Percentiles rank a stretch among this genome's conserved stretches.
phyloP scores from a whole-genome alignment of 2,797 vertebrate species.

The Parauchenoglanis ngamensis region DNA sequence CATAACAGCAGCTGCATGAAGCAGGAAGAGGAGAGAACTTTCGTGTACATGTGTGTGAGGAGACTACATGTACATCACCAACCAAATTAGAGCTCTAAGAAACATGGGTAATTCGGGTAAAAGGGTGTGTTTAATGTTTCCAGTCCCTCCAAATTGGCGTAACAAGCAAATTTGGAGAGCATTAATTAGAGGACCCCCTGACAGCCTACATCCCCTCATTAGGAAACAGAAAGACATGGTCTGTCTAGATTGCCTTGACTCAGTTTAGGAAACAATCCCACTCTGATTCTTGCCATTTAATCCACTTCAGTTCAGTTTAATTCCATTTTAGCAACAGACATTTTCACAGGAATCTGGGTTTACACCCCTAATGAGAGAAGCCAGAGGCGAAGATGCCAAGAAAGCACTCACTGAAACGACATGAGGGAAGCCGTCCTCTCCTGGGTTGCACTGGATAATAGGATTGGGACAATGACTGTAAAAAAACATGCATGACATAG shows the following conservation, averaged over 20 bases:
- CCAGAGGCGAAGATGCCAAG: background rate
- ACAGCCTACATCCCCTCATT: conserved; percentile 46
- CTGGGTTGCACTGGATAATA: background rate
- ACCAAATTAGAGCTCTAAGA: conserved; percentile 40
- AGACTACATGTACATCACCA: conserved; percentile 14
- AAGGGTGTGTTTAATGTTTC: conserved; percentile 17
- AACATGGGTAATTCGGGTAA: conserved; percentile 6
- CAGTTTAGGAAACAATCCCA: conserved; percentile 16
- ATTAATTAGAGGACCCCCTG: conserved; percentile 36
- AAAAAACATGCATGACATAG: too few species aligned
- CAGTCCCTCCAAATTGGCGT: conserved; percentile 32
- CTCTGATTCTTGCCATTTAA: conserved; percentile 22
- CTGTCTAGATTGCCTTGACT: conserved; percentile 20
- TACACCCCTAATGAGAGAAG: conserved; percentile 6
- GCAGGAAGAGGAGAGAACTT: background rate
- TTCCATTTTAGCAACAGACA: background rate
- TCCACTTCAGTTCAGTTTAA: conserved; percentile 3
- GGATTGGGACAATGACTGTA: background rate
- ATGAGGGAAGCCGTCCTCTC: background rate
- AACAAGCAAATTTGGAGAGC: conserved; percentile 43
- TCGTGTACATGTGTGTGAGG: conserved; percentile 15
- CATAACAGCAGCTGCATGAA: background rate
- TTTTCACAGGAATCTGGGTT: background rate
- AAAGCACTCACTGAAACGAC: conserved; percentile 11
- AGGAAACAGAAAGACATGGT: conserved; percentile 30